Percentiles rank a stretch among this genome's conserved stretches.
These are phyloP conservation scores for Paraplagusia blochii DNA, from an alignment of 2,113 vertebrate genomes.

Conservation along the genomic window DNA sequence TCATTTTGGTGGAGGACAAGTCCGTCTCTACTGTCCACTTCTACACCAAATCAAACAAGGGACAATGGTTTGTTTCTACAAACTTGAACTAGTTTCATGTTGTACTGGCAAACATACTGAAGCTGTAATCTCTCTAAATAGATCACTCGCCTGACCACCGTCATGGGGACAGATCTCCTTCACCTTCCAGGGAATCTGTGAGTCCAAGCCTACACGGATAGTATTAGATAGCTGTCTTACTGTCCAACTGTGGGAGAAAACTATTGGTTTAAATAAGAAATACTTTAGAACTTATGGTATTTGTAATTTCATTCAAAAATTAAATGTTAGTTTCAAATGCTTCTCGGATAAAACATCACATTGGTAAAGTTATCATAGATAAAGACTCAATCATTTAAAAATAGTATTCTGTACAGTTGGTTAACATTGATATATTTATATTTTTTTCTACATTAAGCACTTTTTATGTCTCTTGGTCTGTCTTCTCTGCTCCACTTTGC, in stretches of 20 bases:
- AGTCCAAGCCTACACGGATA: constrained; percentile 41
- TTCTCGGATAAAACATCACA: too few species aligned
- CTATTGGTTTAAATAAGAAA: too few species aligned
- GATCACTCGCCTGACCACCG: constrained; percentile 12
- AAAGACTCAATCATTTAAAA: too few species aligned
- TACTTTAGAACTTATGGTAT: too few species aligned
- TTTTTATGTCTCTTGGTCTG: constrained; percentile 1
- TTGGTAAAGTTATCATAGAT: too few species aligned
- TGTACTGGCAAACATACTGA: not conserved
- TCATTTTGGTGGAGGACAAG: constrained; percentile 82
- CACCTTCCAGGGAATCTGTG: constrained; percentile 29
- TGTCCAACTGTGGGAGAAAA: too few species aligned
- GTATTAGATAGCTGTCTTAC: too few species aligned
- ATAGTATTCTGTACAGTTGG: too few species aligned
- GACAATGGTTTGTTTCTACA: constrained; percentile 37
- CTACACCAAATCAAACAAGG: constrained; percentile 49
- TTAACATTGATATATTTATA: too few species aligned
- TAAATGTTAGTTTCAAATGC: too few species aligned
- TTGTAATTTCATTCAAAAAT: too few species aligned
- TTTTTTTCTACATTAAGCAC: not conserved
- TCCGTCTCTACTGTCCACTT: constrained; percentile 48
- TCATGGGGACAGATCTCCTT: constrained; percentile 29
- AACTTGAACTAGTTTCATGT: not conserved
- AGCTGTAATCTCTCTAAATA: not conserved
- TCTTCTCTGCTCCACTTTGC: constrained; percentile 5